Base-by-base conservation (phyloP, 2,888 invertebrate genomes). In the Schrankia costaestrigalis region DNA sequence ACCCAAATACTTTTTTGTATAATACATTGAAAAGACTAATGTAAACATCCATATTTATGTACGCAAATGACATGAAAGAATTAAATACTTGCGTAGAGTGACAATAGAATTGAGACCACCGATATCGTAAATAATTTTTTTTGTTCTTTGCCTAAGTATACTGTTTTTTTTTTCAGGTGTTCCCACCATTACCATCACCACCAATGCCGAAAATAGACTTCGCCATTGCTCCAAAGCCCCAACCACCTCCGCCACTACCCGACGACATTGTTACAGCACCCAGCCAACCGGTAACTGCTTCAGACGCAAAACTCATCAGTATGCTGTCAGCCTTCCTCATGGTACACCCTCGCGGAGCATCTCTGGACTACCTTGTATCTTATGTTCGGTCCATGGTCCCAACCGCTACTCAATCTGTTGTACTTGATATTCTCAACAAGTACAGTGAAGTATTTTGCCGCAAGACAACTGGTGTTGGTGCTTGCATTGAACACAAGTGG, bases 231-330 rank as follows among this genome's bases (percentile, higher is more conserved):
- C 15, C 18, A n/a, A 57, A 58, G 12, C 56, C 58, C 0, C 64
- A 60, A 0, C 67, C 66, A 0, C 63, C 63, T 0, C 64, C 13
- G 0, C 41, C 50, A 0, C 57, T 64, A 1, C 62, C 69, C 3
- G 65, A 66, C 11, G 44, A 50, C 5, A 54, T 56, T 1, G 56
- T 57, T 2, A 47, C 64, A 8, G 11, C 48, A 3, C 56, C 68
- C 0, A n/a, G n/a, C n/a, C n/a, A n/a, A n/a, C 52, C 65, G 3
- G 59, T 57, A 11, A 30, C 28, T 1, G 26, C 66, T 2, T 63
- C 71, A 4, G 82, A 83, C 34, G 82, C 78, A 3, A 81, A 78
- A 41, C 72, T 84, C 26, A 77, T 83, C 56, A 77, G 80, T 37
- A 62, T 82, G n/a, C 37, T 84, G 12, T 78, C 83, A 3, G 72